Evolutionary conservation across 2,797 vertebrate genomes (phyloP).

Genomic region (Balearica regulorum): DNA sequence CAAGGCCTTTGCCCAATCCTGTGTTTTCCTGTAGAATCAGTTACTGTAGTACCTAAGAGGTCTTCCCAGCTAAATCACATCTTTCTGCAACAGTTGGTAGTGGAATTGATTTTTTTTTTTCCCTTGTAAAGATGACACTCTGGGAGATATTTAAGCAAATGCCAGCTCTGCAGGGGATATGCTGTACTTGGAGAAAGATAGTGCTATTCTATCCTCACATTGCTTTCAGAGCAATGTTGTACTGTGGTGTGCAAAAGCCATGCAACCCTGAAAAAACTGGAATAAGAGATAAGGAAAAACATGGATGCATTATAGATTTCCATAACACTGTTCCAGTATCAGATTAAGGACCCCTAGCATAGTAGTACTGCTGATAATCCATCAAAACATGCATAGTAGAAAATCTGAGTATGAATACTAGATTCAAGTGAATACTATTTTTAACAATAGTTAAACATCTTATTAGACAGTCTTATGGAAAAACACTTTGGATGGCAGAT

Average conservation of each 20-base stretch:
- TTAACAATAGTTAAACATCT: background rate
- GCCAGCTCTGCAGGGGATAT: background rate
- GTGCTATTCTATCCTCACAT: background rate
- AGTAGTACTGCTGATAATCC: background rate
- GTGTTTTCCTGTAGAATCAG: background rate
- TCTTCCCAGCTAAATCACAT: background rate
- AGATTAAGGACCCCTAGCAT: background rate
- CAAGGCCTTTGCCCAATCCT: background rate
- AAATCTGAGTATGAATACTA: background rate
- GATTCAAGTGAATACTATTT: background rate
- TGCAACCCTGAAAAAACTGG: background rate
- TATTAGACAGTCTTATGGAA: background rate
- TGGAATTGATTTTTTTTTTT: background rate
- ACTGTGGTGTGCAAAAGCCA: background rate
- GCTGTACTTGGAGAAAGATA: background rate
- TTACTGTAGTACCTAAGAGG: background rate
- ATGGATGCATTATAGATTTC: background rate
- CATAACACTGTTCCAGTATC: background rate
- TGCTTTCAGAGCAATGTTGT: background rate
- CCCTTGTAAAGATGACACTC: background rate
- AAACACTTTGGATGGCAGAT: background rate
- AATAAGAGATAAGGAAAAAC: background rate
- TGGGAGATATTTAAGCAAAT: background rate
- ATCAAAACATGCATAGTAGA: background rate
- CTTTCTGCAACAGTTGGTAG: background rate